A percentile compares a stretch with the other conserved stretches of the same genome.
Evolutionary conservation across 2,113 vertebrate genomes (phyloP).

Genomic region (Spilogale gracilis): DNA sequence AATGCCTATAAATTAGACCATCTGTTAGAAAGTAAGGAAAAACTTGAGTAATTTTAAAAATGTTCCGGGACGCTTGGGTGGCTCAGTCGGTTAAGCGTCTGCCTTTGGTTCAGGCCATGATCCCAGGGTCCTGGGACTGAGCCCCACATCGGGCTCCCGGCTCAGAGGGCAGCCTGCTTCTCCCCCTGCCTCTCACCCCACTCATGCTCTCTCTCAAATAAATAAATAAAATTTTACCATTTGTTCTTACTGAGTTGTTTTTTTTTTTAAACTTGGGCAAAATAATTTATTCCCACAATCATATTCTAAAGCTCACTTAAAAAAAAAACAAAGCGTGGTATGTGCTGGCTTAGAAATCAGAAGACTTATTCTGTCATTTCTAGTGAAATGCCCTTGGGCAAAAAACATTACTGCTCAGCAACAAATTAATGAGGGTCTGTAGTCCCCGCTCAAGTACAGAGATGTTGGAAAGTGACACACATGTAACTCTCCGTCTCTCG

Average conservation of each 20-base stretch:
- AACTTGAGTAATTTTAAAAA: not conserved
- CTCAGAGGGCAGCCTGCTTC: too few relatives aligned
- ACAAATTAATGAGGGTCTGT: not conserved
- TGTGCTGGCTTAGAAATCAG: not conserved
- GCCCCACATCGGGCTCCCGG: too few relatives aligned
- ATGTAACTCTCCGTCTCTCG: not conserved
- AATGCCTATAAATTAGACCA: not conserved
- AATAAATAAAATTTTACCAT: not conserved
- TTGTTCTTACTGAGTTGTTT: not conserved
- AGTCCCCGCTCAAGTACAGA: not conserved
- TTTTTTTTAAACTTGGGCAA: not conserved
- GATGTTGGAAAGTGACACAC: not conserved
- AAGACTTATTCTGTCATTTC: not conserved
- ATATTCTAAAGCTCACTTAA: not conserved
- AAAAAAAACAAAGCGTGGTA: not conserved
- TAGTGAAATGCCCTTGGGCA: not conserved
- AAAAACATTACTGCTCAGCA: not conserved
- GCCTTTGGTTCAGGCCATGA: too few relatives aligned
- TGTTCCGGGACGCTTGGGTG: not conserved
- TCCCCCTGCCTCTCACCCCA: too few relatives aligned
- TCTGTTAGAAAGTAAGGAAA: not conserved
- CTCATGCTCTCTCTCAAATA: too few relatives aligned
- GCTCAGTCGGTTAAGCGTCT: too few relatives aligned
- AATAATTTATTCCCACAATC: not conserved
- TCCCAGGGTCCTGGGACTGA: too few relatives aligned